Conservation (phyloP, 1,140 invertebrate genomes). For the Ladona fulva region DNA sequence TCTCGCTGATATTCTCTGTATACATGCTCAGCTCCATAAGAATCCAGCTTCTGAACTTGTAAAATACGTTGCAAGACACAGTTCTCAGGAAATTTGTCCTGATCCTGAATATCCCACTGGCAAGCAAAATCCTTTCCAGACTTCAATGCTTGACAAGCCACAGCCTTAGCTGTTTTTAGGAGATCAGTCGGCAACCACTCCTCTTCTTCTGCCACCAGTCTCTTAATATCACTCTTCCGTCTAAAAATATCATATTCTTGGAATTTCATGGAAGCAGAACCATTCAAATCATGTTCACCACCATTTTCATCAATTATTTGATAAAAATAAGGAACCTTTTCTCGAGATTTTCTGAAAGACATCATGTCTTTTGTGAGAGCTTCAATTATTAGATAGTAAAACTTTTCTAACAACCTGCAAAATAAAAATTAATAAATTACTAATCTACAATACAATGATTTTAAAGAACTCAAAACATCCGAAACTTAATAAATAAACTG, state of each 20-base stretch:
- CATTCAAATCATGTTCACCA: too few species aligned
- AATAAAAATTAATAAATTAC: conserved; percentile 10
- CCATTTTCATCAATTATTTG: too few species aligned
- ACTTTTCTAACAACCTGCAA: conserved; percentile 29
- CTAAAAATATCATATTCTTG: neutral
- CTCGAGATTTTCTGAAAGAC: neutral
- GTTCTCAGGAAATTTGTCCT: conserved; percentile 27
- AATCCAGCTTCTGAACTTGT: conserved; percentile 30
- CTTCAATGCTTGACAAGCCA: neutral
- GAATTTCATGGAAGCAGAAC: too few species aligned
- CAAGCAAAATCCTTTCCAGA: neutral
- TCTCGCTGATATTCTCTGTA: conserved; percentile 30
- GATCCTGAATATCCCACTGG: conserved; percentile 14
- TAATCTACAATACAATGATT: too few species aligned
- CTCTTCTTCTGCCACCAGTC: neutral
- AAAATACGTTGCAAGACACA: conserved; percentile 32
- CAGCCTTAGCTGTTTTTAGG: neutral
- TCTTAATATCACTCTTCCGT: neutral
- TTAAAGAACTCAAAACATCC: too few species aligned
- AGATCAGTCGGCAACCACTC: conserved; percentile 7
- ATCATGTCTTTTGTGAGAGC: conserved; percentile 29
- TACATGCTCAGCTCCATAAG: conserved; percentile 25
- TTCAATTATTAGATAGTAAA: conserved; percentile 32
- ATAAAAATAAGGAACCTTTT: too few species aligned
- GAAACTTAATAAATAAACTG: too few species aligned